These are phyloP conservation scores for Pogonus chalceus DNA, from an alignment of 1,140 invertebrate genomes.

Conservation along the genomic window DNA sequence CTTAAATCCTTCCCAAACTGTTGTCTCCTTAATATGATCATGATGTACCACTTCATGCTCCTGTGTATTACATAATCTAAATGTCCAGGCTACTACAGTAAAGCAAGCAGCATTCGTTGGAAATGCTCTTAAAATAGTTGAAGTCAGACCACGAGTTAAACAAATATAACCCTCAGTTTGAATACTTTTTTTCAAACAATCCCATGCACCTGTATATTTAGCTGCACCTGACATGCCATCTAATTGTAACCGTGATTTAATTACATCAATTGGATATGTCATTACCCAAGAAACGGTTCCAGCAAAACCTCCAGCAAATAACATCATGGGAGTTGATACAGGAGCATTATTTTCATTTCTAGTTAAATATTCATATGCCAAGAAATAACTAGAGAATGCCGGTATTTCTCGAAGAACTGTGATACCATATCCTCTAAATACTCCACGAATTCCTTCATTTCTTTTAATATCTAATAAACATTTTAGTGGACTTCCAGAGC, in stretches of 20 bases:
- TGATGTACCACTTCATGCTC: not conserved
- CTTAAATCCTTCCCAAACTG: not conserved
- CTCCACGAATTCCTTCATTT: conserved; percentile 51
- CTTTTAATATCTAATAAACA: conserved; percentile 55
- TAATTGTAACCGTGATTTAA: conserved; percentile 81
- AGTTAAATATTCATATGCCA: conserved; percentile 63
- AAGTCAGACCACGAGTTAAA: conserved; percentile 59
- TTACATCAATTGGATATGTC: conserved; percentile 79
- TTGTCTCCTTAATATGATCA: not conserved
- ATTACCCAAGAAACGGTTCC: conserved; percentile 74
- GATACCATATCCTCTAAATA: conserved; percentile 64
- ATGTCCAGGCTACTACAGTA: conserved; percentile 68
- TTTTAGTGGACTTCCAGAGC: conserved; percentile 45
- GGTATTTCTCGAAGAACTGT: conserved; percentile 47
- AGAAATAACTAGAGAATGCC: conserved; percentile 44
- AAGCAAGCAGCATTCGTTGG: conserved; percentile 89
- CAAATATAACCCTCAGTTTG: conserved; percentile 54
- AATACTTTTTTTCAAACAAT: conserved; percentile 63
- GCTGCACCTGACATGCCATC: conserved; percentile 44
- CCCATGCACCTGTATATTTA: conserved; percentile 53
- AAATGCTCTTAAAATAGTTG: conserved; percentile 75
- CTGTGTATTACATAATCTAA: conserved; percentile 31
- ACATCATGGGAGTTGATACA: conserved; percentile 45
- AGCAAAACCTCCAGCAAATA: conserved; percentile 70
- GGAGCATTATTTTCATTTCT: conserved; percentile 32